Percentiles rank a stretch among this genome's conserved stretches.
Evolutionary conservation across 2,888 invertebrate genomes (phyloP).

Genomic region (Ectemnius cavifrons): DNA sequence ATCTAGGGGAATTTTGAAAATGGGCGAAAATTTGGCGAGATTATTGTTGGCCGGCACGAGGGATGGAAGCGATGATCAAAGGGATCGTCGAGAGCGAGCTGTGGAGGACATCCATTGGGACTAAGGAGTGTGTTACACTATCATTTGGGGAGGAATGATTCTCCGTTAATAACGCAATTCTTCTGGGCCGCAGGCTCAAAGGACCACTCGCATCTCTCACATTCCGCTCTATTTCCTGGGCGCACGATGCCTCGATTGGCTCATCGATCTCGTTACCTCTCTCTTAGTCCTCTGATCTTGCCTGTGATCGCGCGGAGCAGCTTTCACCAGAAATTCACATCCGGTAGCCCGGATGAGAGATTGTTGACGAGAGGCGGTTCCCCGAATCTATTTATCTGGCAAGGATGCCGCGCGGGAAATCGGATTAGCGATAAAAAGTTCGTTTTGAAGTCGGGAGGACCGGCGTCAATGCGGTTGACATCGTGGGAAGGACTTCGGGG

Average conservation of each 20-base stretch:
- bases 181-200: conserved; percentile 39
- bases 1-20: too few relatives aligned
- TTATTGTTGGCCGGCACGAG: too few relatives aligned
- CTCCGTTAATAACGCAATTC: conserved; percentile 39
- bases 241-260: conserved; percentile 35
- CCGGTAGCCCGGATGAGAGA: conserved; percentile 8
- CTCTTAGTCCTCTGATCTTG: conserved; percentile 10
- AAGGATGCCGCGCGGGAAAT: conserved; percentile 47
- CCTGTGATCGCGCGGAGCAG: conserved; percentile 29
- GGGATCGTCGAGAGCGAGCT: too few relatives aligned
- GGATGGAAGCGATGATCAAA: too few relatives aligned
- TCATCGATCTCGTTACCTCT: conserved; percentile 43
- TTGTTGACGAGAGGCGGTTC: conserved; percentile 9
- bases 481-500: conserved; percentile 16
- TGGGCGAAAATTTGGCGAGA: too few relatives aligned
- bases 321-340: conserved; percentile 8
- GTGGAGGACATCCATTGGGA: too few relatives aligned
- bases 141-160: conserved; percentile 17
- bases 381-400: conserved; percentile 49
- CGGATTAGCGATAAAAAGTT: conserved; percentile 59
- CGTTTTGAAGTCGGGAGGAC: conserved; percentile 44
- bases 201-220: conserved; percentile 27
- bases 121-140: background rate
- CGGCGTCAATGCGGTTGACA: conserved; percentile 28
- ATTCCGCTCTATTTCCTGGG: conserved; percentile 18